Percentiles rank a stretch among this genome's conserved stretches.
These are phyloP conservation scores for Standfussiana lucernea DNA, from an alignment of 2,888 invertebrate species.

Conservation along the genomic window DNA sequence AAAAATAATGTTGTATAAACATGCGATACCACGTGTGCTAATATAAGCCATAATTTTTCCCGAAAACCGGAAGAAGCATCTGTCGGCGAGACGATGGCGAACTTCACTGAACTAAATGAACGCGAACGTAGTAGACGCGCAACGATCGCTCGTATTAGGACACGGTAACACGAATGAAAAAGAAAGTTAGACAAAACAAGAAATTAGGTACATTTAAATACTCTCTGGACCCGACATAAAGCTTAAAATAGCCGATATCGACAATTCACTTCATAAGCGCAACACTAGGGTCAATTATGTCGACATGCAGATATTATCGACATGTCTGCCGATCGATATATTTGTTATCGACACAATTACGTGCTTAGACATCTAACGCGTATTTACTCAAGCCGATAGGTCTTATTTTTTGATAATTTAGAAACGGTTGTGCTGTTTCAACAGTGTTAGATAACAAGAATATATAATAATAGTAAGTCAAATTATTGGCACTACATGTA, in stretches of 20 bases:
- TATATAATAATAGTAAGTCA: background rate
- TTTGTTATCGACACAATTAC: slow-evolving; percentile 55
- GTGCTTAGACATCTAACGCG: slow-evolving; percentile 59
- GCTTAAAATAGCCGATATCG: slow-evolving; percentile 43
- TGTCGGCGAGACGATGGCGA: no score
- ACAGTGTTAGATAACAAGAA: slow-evolving; percentile 24
- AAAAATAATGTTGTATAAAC: no score
- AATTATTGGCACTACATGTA: slow-evolving; percentile 45
- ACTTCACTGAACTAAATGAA: background rate
- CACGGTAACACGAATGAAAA: background rate
- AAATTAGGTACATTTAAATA: slow-evolving; percentile 3
- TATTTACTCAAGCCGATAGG: slow-evolving; percentile 59
- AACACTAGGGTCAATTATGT: slow-evolving; percentile 55
- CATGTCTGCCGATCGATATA: slow-evolving; percentile 32
- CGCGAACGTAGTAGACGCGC: background rate
- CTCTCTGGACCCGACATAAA: slow-evolving; percentile 59
- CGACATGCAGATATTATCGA: slow-evolving; percentile 49
- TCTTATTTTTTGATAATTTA: slow-evolving; percentile 31
- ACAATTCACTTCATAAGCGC: slow-evolving; percentile 45
- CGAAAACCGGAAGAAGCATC: background rate
- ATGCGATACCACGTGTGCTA: background rate
- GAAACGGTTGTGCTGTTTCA: slow-evolving; percentile 3
- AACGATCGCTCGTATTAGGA: background rate
- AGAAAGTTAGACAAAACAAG: background rate
- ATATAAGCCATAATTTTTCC: background rate